Evolutionary conservation across 2,113 vertebrate genomes (phyloP), one percentile per base, ranked within the genome.

Genomic region (Lates calcarifer): DNA sequence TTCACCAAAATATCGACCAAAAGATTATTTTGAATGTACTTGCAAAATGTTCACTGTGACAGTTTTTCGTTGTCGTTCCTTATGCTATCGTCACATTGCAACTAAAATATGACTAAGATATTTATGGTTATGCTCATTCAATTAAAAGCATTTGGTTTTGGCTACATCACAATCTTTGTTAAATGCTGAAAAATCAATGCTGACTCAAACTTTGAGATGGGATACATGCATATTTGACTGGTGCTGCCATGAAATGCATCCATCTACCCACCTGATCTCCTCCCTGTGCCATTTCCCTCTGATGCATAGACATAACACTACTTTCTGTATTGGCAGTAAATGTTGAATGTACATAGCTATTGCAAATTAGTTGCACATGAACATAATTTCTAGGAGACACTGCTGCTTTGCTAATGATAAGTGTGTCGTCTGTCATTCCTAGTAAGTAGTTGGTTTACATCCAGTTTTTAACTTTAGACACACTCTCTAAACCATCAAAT

Each of bases 401-500:
- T 5, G 61, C 49, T 67, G n/a, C 29, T 61, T 58, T 72, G 29
- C 58, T 53, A 62, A 74, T 29, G 28, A 43, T 41, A 74, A 51
- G 45, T 37, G 8, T 67, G 60, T 74, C 77, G 74, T 81, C 66
- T 77, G 85, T 87, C 75, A 75, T 75, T 45, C 39, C 29, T 49
- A 26, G 12, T 62, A 47, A 60, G 67, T 22, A 35, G 29, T 56
- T 77, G 60, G 37, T 84, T 68, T 55, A 24, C 53, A 64, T 72
- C 61, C 70, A 85, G 74, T 70, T 71, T 41, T 53, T 76, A 61
- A 86, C 41, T 55, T 13, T 53, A 64, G 20, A 15, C 6, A 29
- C 33, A 37, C 57, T 14, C 35, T 57, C n/a, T 17, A 63, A 84
- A 70, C 66, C 81, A 66, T 73, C 60, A 76, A 43, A 29, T 77